A percentile compares a stretch with the other conserved stretches of the same genome.
Evolutionary conservation across 1,140 invertebrate genomes (phyloP).

Genomic region (Physella acuta): DNA sequence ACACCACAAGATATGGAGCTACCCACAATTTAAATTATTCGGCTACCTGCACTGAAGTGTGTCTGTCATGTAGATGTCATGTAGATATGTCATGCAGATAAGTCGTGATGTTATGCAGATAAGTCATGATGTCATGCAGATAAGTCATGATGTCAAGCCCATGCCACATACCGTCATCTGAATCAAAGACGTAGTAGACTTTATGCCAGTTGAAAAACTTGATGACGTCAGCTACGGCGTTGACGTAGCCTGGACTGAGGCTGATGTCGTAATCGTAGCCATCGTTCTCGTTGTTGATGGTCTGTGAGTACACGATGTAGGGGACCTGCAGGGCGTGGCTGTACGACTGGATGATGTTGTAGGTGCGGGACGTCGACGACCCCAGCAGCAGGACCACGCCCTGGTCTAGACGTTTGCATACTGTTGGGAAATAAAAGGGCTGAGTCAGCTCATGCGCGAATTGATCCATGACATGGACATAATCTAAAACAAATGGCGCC

Average conservation of each 20-base stretch:
- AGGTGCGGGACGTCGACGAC: conserved; percentile 86
- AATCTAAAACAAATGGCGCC: too few species aligned
- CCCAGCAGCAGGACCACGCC: conserved; percentile 90
- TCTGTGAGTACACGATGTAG: conserved; percentile 63
- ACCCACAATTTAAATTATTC: too few species aligned
- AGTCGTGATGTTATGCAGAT: too few species aligned
- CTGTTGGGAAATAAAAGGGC: conserved; percentile 65
- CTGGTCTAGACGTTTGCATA: conserved; percentile 85
- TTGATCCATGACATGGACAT: too few species aligned
- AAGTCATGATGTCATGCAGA: too few species aligned
- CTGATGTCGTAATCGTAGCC: conserved; percentile 59
- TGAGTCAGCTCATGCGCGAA: too few species aligned
- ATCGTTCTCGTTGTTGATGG: conserved; percentile 16
- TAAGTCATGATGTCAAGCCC: too few species aligned
- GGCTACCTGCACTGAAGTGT: too few species aligned
- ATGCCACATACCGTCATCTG: conserved; percentile 81
- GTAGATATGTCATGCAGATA: too few species aligned
- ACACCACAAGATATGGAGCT: too few species aligned
- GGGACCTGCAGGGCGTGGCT: conserved; percentile 73
- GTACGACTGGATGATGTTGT: conserved; percentile 87
- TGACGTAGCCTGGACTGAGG: conserved; percentile 88
- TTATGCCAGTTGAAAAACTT: conserved; percentile 85
- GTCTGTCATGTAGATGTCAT: too few species aligned
- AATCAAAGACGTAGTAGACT: conserved; percentile 92
- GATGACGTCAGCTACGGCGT: conserved; percentile 87